Base-by-base conservation (phyloP, 2,888 invertebrate genomes). In the Hirtodrosophila confusa region DNA sequence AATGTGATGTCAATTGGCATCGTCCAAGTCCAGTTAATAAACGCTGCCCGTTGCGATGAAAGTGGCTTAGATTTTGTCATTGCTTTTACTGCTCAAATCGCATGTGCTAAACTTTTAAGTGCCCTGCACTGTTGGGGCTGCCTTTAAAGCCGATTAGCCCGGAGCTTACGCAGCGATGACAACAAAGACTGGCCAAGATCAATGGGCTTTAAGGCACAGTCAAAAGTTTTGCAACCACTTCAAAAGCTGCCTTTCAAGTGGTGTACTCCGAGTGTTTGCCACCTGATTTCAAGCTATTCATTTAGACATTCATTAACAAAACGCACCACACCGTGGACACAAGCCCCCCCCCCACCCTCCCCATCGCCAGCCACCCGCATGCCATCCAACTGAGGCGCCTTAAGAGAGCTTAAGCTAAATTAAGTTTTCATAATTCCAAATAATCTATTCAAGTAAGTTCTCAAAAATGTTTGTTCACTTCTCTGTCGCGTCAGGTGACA, bases 351-450 rank as follows among this genome's bases (percentile, higher is more conserved):
- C 9, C n/a, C n/a, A n/a, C 39, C 27, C 31, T 4, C 17, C 11
- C 54, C 39, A 61, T n/a, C 0, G 43, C 40, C 35, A 31, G 3
- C 40, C 23, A 11, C 85, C 76, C 82, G 86, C 82, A 85, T 86
- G 5, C 47, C 63, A 6, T 27, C 4, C 51, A 47, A 35, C 43
- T 57, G 33, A 49, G 9, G 53, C 48, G 60, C 47, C 69, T 64
- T 72, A 40, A 53, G 54, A 61, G 55, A 73, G 74, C 73, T 74
- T 82, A 66, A 82, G 83, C 80, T 80, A 86, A 89, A 88, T 87
- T 88, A 89, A 88, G 88, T 88, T 89, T 80, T 75, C 76, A 83
- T 88, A 88, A 88, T 89, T 88, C 88, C 86, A 78, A 88, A 89
- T 88, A 88, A 89, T 89, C 88, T 79, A 88, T 88, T 89, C 83